A percentile compares a stretch with the other conserved stretches of the same genome.
phyloP scores from a whole-genome alignment of 2,888 invertebrate genomes.

The Sminthurides aquaticus region DNA sequence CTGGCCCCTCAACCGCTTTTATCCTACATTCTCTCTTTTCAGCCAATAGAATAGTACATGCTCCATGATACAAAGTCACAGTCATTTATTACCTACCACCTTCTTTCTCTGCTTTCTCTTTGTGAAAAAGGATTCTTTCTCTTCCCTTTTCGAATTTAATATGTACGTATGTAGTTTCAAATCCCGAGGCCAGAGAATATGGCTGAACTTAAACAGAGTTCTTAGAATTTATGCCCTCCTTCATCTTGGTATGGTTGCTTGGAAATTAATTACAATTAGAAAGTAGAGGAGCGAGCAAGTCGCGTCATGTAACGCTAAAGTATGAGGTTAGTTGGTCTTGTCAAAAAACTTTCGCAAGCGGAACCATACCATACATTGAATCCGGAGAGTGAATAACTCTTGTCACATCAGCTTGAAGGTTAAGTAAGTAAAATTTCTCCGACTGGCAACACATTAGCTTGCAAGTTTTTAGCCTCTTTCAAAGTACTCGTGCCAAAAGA shows the following conservation, averaged over 20 bases:
- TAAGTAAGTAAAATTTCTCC: constrained; percentile 1
- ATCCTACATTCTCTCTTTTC: too few species aligned
- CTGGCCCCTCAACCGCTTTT: too few species aligned
- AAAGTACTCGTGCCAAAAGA: background rate
- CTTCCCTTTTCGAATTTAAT: too few species aligned
- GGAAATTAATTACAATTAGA: background rate
- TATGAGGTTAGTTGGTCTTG: background rate
- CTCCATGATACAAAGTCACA: too few species aligned
- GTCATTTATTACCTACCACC: too few species aligned
- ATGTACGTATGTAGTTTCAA: too few species aligned
- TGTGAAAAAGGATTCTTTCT: too few species aligned
- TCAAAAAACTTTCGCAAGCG: background rate
- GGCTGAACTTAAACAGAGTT: too few species aligned
- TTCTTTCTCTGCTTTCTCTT: too few species aligned
- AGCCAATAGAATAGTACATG: too few species aligned
- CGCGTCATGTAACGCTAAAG: background rate
- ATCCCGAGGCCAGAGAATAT: too few species aligned
- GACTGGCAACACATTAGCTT: background rate
- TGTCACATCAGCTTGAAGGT: constrained; percentile 6
- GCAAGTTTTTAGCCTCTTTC: background rate
- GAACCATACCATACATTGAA: background rate
- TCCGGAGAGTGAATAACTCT: background rate
- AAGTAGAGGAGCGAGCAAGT: background rate
- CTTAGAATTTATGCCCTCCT: background rate
- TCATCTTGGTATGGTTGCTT: background rate